Evolutionary conservation across 2,797 vertebrate species (phyloP), one percentile per base, ranked within the genome.

Genomic region (Rhyacichthys aspro): DNA sequence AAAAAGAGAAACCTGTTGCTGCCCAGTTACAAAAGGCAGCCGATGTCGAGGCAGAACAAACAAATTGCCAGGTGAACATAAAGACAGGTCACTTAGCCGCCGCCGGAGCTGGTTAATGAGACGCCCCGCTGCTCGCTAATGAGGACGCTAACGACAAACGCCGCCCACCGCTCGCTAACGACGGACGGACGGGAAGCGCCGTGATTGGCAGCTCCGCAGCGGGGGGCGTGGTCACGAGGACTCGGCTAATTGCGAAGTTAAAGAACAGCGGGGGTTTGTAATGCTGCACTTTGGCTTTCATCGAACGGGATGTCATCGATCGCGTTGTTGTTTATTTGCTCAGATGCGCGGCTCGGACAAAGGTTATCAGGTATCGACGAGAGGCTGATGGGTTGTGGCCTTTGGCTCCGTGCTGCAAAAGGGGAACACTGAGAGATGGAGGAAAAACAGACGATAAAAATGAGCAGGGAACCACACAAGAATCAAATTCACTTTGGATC

Each of bases 321-420:
- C 39, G 8, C 8, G 8, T 34, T 28, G 67, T 57, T 79, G 82
- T 84, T 82, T 81, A 61, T 76, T 52, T 77, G 67, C 54, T 1
- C 53, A 63, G 67, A 71, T 45, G 67, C 34, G 63, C 23, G 41
- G 18, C 71, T 62, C 72, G 63, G 43, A 68, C 15, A 84, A 86
- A 85, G 80, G 83, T 86, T 76, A 89, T 80, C 61, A 60, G 62
- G 16, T 76, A 85, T 77, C 8, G 82, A 88, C 59, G 69, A 69
- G 73, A 36, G 54, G 68, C 59, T 79, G 83, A 82, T 73, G 72
- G 81, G 59, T 50, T 17, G 45, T 69, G 75, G 62, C 77, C 79
- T 87, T 79, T 83, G 76, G 53, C 59, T 76, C 37, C 16, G 2
- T 52, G 44, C 49, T 9, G 19, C 46, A 6, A 37, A 39, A 11